Evolutionary conservation across 1,140 invertebrate genomes (phyloP).

Genomic region (Halyomorpha halys): DNA sequence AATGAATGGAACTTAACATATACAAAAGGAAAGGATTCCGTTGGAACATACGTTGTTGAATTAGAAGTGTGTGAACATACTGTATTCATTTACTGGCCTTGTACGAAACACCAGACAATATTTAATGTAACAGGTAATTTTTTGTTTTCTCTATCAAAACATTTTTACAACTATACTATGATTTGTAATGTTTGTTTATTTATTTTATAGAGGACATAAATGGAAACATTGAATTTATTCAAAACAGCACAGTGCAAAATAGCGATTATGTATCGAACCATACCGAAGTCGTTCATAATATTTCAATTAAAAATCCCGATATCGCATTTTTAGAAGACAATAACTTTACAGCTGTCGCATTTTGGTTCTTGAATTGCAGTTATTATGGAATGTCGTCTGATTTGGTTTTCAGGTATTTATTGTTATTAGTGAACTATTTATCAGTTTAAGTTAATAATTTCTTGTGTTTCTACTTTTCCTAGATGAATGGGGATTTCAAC

Average conservation of each 20-base stretch:
- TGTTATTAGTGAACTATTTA: too few relatives aligned
- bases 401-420: conserved; percentile 39
- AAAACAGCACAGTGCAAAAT: conserved; percentile 47
- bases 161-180: too few relatives aligned
- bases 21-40: conserved; percentile 39
- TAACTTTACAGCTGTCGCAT: conserved; percentile 51
- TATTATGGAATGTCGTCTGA: conserved; percentile 53
- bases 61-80: conserved; percentile 42
- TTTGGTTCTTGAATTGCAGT: conserved; percentile 67
- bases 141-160: neutral
- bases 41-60: conserved; percentile 49
- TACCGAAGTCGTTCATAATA: conserved; percentile 43
- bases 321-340: conserved; percentile 45
- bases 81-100: conserved; percentile 19
- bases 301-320: conserved; percentile 49
- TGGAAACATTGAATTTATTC: conserved; percentile 49
- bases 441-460: too few relatives aligned
- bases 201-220: conserved; percentile 46
- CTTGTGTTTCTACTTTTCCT: too few relatives aligned
- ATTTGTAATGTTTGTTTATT: conserved; percentile 20
- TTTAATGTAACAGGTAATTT: conserved; percentile 3
- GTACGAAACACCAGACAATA: neutral
- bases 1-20: conserved; percentile 50
- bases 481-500: too few relatives aligned
- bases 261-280: conserved; percentile 50